A percentile compares a stretch with the other conserved stretches of the same genome.
Conservation (phyloP, 2,113 vertebrate genomes). For the Cochlearius cochlearius region DNA sequence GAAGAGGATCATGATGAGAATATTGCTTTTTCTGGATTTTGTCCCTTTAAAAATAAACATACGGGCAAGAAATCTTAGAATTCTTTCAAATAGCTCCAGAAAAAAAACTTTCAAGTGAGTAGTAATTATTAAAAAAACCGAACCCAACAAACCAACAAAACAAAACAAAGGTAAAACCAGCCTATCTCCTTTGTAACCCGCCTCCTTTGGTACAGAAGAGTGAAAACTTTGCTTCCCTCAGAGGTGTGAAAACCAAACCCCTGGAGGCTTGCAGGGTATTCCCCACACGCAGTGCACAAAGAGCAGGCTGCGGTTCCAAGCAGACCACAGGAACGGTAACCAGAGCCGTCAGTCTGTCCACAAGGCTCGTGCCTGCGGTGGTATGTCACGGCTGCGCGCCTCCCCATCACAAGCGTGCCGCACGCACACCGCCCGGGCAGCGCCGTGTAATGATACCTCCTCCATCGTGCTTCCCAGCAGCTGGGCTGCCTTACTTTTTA, state of each 20-base stretch:
- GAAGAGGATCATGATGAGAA: background rate
- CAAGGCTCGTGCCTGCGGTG: fast-evolving
- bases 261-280: background rate
- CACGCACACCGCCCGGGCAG: no score
- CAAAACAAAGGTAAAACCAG: background rate
- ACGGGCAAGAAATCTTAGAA: background rate
- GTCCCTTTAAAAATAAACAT: background rate
- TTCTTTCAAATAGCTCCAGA: background rate
- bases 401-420: fast-evolving
- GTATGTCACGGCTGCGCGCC: fast-evolving
- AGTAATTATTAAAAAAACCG: background rate
- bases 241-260: background rate
- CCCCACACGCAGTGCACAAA: background rate
- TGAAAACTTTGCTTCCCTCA: background rate
- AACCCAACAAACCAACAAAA: background rate
- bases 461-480: fast-evolving
- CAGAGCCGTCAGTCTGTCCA: background rate
- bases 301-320: background rate
- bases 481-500: background rate
- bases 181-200: background rate
- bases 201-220: background rate
- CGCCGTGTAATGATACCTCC: background rate
- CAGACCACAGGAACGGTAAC: background rate
- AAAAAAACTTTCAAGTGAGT: background rate
- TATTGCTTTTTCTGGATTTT: background rate